Conservation (phyloP, 2,113 vertebrate genomes). For the Scartelaos histophorus region DNA sequence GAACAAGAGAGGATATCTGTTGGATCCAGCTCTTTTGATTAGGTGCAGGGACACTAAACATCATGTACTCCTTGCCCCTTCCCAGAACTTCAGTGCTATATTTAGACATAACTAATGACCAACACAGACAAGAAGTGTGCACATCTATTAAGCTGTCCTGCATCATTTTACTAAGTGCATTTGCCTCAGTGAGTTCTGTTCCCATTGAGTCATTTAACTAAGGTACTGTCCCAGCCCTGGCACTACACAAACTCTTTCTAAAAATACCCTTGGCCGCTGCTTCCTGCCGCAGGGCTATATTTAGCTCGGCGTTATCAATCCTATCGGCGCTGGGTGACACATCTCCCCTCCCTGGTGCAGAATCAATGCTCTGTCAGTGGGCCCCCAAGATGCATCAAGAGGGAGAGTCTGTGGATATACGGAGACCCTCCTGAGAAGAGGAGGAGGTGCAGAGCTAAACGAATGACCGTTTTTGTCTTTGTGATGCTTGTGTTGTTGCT, state of each 20-base stretch:
- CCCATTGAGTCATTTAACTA: slow-evolving; percentile 56
- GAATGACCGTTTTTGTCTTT: slow-evolving; percentile 32
- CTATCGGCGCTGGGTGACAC: slow-evolving; percentile 68
- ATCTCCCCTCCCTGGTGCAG: slow-evolving; percentile 47
- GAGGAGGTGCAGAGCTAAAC: slow-evolving; percentile 7
- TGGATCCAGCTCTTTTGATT: neutral
- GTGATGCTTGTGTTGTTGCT: slow-evolving; percentile 39
- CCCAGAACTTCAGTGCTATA: slow-evolving; percentile 23
- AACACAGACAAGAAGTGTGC: slow-evolving; percentile 13
- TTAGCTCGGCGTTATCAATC: slow-evolving; percentile 76
- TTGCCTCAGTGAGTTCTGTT: slow-evolving; percentile 21
- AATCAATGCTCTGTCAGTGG: slow-evolving; percentile 66
- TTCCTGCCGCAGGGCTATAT: slow-evolving; percentile 77
- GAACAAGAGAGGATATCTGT: neutral
- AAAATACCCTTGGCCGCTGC: slow-evolving; percentile 67
- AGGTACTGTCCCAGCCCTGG: slow-evolving; percentile 49
- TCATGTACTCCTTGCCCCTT: neutral
- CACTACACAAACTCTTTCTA: slow-evolving; percentile 72
- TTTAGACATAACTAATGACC: slow-evolving; percentile 41
- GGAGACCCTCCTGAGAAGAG: slow-evolving; percentile 24
- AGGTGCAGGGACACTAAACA: neutral
- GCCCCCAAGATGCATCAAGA: slow-evolving; percentile 33
- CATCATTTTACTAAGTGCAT: slow-evolving; percentile 53
- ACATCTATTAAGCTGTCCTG: slow-evolving; percentile 22
- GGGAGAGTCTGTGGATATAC: slow-evolving; percentile 20